phyloP scores from a whole-genome alignment of 2,113 vertebrate genomes.

The Hyperopisus bebe region DNA sequence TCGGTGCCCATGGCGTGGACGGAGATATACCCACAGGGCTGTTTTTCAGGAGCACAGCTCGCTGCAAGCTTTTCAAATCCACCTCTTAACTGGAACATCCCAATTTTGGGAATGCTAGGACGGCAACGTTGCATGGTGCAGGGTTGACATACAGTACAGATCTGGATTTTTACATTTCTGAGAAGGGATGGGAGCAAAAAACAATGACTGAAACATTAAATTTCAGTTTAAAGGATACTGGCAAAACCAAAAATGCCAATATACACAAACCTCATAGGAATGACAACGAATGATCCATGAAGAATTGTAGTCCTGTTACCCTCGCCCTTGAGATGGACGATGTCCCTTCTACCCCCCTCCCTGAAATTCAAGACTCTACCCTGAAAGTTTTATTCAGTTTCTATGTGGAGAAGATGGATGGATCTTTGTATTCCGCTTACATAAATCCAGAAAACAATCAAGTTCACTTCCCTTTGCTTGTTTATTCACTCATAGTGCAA shows the following conservation, averaged over 20 bases:
- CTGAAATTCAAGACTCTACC: background rate
- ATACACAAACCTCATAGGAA: background rate
- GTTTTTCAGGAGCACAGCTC: background rate
- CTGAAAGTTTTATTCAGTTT: background rate
- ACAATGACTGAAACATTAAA: background rate
- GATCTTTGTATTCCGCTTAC: background rate
- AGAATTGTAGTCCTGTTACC: background rate
- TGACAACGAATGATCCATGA: background rate
- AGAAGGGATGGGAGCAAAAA: background rate
- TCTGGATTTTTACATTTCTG: background rate
- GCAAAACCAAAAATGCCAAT: background rate
- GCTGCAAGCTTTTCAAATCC: background rate
- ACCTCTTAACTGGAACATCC: background rate
- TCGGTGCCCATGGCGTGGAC: background rate
- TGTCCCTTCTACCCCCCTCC: background rate
- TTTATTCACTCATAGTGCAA: conserved; percentile 16
- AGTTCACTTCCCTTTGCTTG: background rate
- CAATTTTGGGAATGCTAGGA: background rate
- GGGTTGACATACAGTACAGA: background rate
- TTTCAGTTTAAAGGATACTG: background rate
- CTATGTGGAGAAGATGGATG: background rate
- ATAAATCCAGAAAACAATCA: background rate
- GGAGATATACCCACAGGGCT: background rate
- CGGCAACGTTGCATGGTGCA: background rate
- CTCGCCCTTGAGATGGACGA: background rate